Base-by-base conservation (phyloP, 2,113 vertebrate species). In the Cebidichthys violaceus region DNA sequence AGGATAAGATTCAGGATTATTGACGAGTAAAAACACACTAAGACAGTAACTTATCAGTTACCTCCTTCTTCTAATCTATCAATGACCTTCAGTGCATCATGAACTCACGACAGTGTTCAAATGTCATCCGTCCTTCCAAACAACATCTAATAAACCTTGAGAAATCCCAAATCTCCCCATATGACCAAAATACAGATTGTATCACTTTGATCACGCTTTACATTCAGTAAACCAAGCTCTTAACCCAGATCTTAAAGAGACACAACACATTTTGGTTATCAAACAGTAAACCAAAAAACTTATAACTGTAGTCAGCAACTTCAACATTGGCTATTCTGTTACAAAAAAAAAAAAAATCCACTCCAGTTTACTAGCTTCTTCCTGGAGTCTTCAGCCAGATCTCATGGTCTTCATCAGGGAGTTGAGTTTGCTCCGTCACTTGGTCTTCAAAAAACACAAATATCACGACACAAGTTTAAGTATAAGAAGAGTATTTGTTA, bases 1-100 rank as follows among this genome's bases (percentile, higher is more conserved):
- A 35, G 55, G 77, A 87, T 74, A 81, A 75, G 70, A 79, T 78
- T 67, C 11, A 33, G 35, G 74, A 81, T 85, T 79, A 79, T 82
- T 84, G 68, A 78, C 66, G 2, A 27, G 66, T 18, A 33, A 41
- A 33, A 15, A 67, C 33, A 64, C 2, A 13, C 29, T 65, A 76
- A 75, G 60, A 5, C 20, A 0, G 22, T 1, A 7, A 43, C 1
- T 52, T 67, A 83, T 75, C 75, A 82, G n/a, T 59, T 17, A 6
- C 3, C 29, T 31, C 27, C 7, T 35, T 17, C 59, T 41, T 77
- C 29, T 29, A 79, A 33, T 41, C 45, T 24, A 60, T 70, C 39
- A 24, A 33, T 29, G 57, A 43, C 75, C 70, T 79, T 22, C 2
- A 43, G 18, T 4, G 20, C 18, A 9, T 65, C 69, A 57, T 13